Evolutionary conservation across 2,113 vertebrate species (phyloP), one percentile per base, ranked within the genome.

Genomic region (Thalassarche chlororhynchos): DNA sequence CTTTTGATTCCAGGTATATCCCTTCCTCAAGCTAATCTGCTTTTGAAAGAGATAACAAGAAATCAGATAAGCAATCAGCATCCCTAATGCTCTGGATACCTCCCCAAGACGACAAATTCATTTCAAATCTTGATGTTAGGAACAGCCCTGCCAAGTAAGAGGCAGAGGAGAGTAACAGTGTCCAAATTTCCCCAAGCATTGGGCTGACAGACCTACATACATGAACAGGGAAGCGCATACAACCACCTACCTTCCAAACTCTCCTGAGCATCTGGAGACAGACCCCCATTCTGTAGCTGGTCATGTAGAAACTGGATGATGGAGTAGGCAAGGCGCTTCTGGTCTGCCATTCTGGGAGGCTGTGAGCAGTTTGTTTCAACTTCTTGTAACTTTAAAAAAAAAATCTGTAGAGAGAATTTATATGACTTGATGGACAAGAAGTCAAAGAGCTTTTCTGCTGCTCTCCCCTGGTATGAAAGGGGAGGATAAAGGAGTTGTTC

Each of bases 221-320:
- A 3, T 0, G 7, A 46, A 17, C 14, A 31, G 34, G n/a, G 14
- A 25, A 6, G 55, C 1, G 1, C 4, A 10, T 2, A 13, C 54
- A 84, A 66, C 2, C 26, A 40, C 84, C n/a, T 74, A 99, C 99
- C 99, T 98, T 99, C 99, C 90, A 99, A 92, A 92, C 99, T 99
- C 98, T 99, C 99, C 97, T 99, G 99, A 31, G 99, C 99, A 0
- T 99, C 99, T 0, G 99, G 98, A 0, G 98, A 98, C 75, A 99
- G 98, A 6, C 87, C 96, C 2, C 99, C 99, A 0, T 98, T 98
- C 70, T 98, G 98, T 1, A 99, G 98, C 97, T 99, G 99, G 38
- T 99, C 98, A 0, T 99, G 99, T 7, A 99, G 98, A 94, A 99
- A 99, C 89, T 98, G 99, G 97, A 99, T 98, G 98, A 99, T 99